These are phyloP conservation scores for Hycleus cichorii DNA, from an alignment of 1,140 invertebrate genomes.

Conservation along the genomic window DNA sequence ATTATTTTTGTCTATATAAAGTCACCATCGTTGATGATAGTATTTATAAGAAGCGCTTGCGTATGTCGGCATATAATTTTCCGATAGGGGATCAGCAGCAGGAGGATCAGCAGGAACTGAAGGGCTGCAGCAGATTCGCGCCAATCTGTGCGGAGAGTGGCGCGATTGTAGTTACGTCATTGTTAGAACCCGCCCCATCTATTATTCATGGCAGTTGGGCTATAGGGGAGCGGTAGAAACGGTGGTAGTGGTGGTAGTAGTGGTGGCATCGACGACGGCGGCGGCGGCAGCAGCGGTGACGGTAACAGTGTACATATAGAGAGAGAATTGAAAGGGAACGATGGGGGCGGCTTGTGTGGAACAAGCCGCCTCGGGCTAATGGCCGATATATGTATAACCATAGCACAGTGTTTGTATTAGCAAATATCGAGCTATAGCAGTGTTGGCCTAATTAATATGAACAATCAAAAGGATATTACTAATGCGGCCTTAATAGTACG, in stretches of 20 bases:
- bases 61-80: constrained; percentile 4
- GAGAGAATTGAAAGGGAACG: not conserved
- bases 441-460: constrained; percentile 8
- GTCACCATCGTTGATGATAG: no score
- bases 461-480: not conserved
- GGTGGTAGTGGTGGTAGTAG: not conserved
- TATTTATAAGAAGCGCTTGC: constrained; percentile 3
- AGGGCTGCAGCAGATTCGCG: constrained; percentile 31
- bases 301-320: not conserved
- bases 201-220: constrained; percentile 40
- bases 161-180: constrained; percentile 43
- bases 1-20: no score
- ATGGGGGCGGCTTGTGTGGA: constrained; percentile 1
- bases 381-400: constrained; percentile 14
- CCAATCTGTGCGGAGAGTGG: constrained; percentile 41
- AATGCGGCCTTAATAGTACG: no score
- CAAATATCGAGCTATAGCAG: constrained; percentile 12
- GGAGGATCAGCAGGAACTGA: constrained; percentile 6
- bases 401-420: constrained; percentile 4
- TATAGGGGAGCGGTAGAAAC: constrained; percentile 6
- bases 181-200: constrained; percentile 44
- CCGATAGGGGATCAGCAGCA: constrained; percentile 18
- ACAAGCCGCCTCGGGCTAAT: constrained; percentile 18
- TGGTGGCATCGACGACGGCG: not conserved
- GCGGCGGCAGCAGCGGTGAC: not conserved